Evolutionary conservation across 2,113 vertebrate species (phyloP), one percentile per base, ranked within the genome.

Genomic region (Pluvialis apricaria): DNA sequence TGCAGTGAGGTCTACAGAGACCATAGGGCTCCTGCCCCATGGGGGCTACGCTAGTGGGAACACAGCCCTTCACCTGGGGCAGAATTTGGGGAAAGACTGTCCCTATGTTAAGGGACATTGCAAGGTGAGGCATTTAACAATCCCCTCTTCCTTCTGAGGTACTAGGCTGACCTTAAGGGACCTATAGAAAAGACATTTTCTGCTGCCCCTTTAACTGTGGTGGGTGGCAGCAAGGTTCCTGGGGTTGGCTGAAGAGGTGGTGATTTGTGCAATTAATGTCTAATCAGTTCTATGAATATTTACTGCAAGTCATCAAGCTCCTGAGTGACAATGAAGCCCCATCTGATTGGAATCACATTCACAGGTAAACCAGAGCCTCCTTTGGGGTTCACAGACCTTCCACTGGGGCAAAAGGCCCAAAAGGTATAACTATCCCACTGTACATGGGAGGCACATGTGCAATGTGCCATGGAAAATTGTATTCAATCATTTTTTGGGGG

Each of bases 271-370:
- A 96, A 96, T 97, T 97, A 95, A 94, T 86, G 86, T 91, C 97
- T 97, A 96, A 97, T 96, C 96, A 97, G 57, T 88, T 91, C 93
- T 94, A 97, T 97, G 97, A 97, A 97, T 97, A 97, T 97, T 96
- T 97, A 97, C 96, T 88, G 73, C 65, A 90, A 94, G 95, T 95
- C 95, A 92, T 82, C 80, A 86, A 96, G 66, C 82, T 82, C 69
- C 73, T 93, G 94, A 93, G 62, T 94, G 91, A 94, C 90, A 94
- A 77, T 61, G 65, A 73, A 87, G 51, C 11, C 77, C 21, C 32
- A 55, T 91, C 51, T 82, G 92, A 90, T 85, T 95, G 86, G 80
- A 70, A 89, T 83, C 81, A 87, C 86, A 87, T 79, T 93, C 86
- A 77, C 65, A 82, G 71, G 49, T 92, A 90, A 89, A 75, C 45